phyloP scores from a whole-genome alignment of 2,113 vertebrate species.

The Opisthocomus hoazin region DNA sequence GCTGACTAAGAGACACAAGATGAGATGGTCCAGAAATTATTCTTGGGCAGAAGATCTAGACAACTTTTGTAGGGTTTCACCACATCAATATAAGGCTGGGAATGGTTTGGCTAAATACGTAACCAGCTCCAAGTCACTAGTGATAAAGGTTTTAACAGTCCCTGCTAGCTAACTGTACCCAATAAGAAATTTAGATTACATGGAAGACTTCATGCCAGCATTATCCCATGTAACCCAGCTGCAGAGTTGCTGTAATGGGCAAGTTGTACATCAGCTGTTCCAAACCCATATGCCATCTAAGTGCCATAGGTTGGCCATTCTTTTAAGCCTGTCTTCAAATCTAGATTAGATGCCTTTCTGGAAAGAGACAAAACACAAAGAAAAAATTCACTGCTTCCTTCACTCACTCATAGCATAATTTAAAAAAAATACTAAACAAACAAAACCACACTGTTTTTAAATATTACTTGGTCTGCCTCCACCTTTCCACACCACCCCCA shows the following conservation, averaged over 20 bases:
- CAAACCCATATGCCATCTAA: not conserved
- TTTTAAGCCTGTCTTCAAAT: not conserved
- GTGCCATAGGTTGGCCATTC: not conserved
- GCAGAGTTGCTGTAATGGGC: not conserved
- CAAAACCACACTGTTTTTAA: not conserved
- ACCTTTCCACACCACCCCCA: not conserved
- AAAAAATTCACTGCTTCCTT: not conserved
- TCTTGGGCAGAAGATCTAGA: not conserved
- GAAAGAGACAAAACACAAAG: not conserved
- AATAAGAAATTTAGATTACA: not conserved
- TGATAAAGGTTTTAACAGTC: not conserved
- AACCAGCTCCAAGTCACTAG: not conserved
- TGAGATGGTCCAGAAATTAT: not conserved
- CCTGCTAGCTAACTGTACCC: not conserved
- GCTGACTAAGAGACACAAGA: not conserved
- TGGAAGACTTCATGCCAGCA: not conserved
- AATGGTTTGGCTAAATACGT: not conserved
- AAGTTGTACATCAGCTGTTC: not conserved
- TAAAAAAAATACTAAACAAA: not conserved
- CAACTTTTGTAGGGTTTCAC: not conserved
- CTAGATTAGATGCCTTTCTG: not conserved
- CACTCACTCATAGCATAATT: not conserved
- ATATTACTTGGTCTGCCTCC: not conserved
- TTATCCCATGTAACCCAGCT: not conserved
- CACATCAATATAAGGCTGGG: not conserved